Percentiles rank a stretch among this genome's conserved stretches.
These are phyloP conservation scores for Pterocles burchelli DNA, from an alignment of 2,113 vertebrate species.

Conservation along the genomic window DNA sequence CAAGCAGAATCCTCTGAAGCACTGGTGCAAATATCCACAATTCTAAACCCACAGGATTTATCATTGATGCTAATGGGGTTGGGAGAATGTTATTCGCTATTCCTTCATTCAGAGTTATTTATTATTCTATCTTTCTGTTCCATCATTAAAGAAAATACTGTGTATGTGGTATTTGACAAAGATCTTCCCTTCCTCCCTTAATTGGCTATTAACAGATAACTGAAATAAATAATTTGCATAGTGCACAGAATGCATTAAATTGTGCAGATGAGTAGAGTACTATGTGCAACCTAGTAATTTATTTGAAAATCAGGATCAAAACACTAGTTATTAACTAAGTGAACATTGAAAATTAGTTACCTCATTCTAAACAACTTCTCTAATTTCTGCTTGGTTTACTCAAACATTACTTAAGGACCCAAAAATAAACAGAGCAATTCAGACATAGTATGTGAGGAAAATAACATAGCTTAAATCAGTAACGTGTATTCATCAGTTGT, in stretches of 20 bases:
- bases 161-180: not conserved
- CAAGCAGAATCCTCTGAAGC: not conserved
- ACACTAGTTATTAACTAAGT: not conserved
- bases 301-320: not conserved
- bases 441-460: not conserved
- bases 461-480: not conserved
- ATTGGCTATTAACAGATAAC: not conserved
- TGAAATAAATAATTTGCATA: not conserved
- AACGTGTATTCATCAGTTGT: not conserved
- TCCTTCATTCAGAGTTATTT: not conserved
- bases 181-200: not conserved
- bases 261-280: not conserved
- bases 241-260: not conserved
- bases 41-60: not conserved
- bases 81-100: not conserved
- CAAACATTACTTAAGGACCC: not conserved
- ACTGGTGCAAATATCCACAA: not conserved
- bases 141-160: not conserved
- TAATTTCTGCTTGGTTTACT: not conserved
- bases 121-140: not conserved
- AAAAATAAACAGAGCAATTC: not conserved
- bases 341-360: not conserved
- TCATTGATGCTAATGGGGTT: not conserved
- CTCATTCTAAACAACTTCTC: not conserved
- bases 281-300: not conserved